phyloP scores from a whole-genome alignment of 2,797 vertebrate species.

The Myotis pilosus region DNA sequence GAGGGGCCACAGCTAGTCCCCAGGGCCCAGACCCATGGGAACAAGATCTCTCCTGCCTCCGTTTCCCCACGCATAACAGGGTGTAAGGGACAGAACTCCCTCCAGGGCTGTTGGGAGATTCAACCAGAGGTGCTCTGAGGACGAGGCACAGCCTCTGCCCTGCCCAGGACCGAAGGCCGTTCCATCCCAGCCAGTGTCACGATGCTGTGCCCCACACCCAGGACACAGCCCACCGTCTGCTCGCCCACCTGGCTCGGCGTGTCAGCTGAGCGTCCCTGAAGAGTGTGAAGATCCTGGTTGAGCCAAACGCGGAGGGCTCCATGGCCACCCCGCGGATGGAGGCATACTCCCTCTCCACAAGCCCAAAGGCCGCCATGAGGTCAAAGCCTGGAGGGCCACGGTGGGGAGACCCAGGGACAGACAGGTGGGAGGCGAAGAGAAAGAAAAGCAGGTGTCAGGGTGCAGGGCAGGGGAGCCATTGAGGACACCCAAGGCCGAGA shows the following conservation, averaged over 20 bases:
- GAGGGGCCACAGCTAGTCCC: too few relatives aligned
- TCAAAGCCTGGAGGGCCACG: constrained; percentile 87
- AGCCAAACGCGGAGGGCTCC: constrained; percentile 89
- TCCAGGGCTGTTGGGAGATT: rapidly evolving
- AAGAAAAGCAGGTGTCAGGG: background rate
- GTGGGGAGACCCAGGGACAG: background rate
- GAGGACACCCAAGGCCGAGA: background rate
- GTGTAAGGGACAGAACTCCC: background rate
- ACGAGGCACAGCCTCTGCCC: background rate
- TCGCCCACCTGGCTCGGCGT: constrained; percentile 88
- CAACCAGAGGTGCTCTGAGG: rapidly evolving
- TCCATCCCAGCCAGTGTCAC: background rate
- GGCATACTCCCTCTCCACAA: constrained; percentile 89
- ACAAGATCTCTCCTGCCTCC: background rate
- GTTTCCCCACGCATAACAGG: background rate
- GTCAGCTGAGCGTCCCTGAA: constrained; percentile 92
- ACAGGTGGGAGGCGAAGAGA: background rate
- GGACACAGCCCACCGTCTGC: rapidly evolving
- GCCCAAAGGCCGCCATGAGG: constrained; percentile 95
- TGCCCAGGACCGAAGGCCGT: background rate
- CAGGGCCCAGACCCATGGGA: background rate
- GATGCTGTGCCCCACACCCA: background rate
- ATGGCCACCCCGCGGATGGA: constrained; percentile 91
- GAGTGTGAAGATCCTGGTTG: constrained; percentile 88
- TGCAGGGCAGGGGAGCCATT: background rate